These are phyloP conservation scores for Pantelozetes paolii DNA, from an alignment of 2,888 invertebrate species.

Conservation along the genomic window DNA sequence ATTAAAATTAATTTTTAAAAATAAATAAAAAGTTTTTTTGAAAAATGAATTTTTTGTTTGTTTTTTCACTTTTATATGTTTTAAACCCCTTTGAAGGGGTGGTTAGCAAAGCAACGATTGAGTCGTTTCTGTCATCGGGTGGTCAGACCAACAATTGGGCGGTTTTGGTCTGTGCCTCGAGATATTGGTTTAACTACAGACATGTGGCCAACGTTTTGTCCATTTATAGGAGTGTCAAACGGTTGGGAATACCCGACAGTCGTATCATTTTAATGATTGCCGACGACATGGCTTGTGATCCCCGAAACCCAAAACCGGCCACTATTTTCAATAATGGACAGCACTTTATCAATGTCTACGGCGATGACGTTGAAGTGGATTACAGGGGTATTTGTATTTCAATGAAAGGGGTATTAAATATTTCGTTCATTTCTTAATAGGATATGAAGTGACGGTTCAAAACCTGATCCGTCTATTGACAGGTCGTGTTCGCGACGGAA, in stretches of 20 bases:
- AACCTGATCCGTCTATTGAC: slow-evolving; percentile 95
- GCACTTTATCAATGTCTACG: slow-evolving; percentile 97
- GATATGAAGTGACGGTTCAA: slow-evolving; percentile 81
- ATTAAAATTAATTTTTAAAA: no score
- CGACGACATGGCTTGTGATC: slow-evolving; percentile 99
- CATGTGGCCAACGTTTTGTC: slow-evolving; percentile 99
- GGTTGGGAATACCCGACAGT: slow-evolving; percentile 93
- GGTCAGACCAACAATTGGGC: slow-evolving; percentile 99
- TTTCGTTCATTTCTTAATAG: no score
- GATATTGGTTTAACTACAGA: slow-evolving; percentile 99
- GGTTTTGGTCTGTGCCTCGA: slow-evolving; percentile 93
- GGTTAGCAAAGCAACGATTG: background rate
- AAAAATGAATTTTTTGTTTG: no score
- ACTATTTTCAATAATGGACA: slow-evolving; percentile 97
- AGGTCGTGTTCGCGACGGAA: slow-evolving; percentile 83
- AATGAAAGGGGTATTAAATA: no score
- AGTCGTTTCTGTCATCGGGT: slow-evolving; percentile 4
- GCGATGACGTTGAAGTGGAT: slow-evolving; percentile 98
- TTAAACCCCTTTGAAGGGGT: no score
- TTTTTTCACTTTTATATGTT: no score
- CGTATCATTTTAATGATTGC: slow-evolving; percentile 99
- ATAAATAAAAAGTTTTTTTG: no score
- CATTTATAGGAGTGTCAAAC: slow-evolving; percentile 94
- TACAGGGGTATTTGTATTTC: no score
- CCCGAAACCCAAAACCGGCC: slow-evolving; percentile 92